Conservation (phyloP, 2,888 invertebrate species). For the Erebia palarica region DNA sequence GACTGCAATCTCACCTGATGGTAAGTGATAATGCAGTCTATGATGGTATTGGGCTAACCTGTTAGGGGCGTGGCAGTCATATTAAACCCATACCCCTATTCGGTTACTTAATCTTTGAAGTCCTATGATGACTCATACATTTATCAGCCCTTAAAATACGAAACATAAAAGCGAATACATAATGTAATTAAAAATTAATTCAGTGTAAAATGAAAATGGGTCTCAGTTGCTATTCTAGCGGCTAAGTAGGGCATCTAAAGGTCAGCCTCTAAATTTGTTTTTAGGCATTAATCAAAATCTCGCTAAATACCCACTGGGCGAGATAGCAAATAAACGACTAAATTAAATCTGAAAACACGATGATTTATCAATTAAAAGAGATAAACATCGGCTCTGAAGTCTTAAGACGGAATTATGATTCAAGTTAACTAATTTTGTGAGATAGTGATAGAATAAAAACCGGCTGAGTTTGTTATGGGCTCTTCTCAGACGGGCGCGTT, state of each 20-base stretch:
- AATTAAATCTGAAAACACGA: neutral
- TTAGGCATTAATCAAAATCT: constrained; percentile 4
- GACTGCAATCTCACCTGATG: no score
- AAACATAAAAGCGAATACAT: neutral
- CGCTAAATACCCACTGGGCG: constrained; percentile 1
- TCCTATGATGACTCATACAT: no score
- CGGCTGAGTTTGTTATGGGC: no score
- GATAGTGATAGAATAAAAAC: no score
- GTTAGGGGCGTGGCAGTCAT: no score
- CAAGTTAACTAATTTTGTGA: neutral
- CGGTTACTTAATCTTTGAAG: no score
- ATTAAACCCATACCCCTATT: no score
- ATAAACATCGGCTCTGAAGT: neutral
- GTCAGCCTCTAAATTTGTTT: constrained; percentile 12
- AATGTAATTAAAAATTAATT: constrained; percentile 4
- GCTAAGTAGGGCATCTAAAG: neutral
- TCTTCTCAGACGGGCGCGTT: no score
- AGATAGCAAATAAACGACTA: constrained; percentile 1
- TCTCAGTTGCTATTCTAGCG: neutral
- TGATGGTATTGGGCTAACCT: no score
- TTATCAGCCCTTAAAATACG: neutral
- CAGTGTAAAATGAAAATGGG: neutral
- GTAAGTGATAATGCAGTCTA: no score
- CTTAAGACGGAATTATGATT: neutral
- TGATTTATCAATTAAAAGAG: neutral